Percentiles rank a stretch among this genome's conserved stretches.
Conservation (phyloP, 1,140 invertebrate genomes). For the Arctopsyche grandis region DNA sequence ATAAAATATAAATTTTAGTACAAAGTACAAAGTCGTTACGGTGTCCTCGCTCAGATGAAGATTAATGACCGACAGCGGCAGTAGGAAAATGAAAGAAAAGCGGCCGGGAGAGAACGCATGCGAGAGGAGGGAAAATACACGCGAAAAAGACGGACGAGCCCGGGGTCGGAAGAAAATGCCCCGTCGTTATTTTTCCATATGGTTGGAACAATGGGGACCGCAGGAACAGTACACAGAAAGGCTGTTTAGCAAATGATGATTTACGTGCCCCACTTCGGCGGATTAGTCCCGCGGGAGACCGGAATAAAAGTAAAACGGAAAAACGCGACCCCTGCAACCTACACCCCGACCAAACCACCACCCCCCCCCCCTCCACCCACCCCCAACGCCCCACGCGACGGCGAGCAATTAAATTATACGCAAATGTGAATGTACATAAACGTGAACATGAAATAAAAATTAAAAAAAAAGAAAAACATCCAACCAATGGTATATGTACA, state of each 20-base stretch:
- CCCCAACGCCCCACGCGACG: too few species aligned
- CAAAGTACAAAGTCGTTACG: conserved; percentile 16
- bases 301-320: not conserved
- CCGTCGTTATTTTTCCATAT: conserved; percentile 34
- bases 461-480: too few species aligned
- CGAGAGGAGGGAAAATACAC: not conserved
- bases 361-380: too few species aligned
- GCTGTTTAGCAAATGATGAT: conserved; percentile 48
- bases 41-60: conserved; percentile 30
- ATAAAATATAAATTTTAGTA: conserved; percentile 31
- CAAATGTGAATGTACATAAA: too few species aligned
- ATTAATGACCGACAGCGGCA: conserved; percentile 31
- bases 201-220: not conserved
- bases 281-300: conserved; percentile 38
- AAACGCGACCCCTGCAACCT: too few species aligned
- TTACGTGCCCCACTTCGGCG: conserved; percentile 44
- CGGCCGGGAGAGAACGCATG: not conserved
- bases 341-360: too few species aligned
- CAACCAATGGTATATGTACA: too few species aligned
- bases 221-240: conserved; percentile 25
- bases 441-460: too few species aligned
- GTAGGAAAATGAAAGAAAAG: conserved; percentile 18
- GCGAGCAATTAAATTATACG: too few species aligned
- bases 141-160: conserved; percentile 13
- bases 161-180: conserved; percentile 20